phyloP scores from a whole-genome alignment of 2,113 vertebrate genomes.

The Donacobius atricapilla region DNA sequence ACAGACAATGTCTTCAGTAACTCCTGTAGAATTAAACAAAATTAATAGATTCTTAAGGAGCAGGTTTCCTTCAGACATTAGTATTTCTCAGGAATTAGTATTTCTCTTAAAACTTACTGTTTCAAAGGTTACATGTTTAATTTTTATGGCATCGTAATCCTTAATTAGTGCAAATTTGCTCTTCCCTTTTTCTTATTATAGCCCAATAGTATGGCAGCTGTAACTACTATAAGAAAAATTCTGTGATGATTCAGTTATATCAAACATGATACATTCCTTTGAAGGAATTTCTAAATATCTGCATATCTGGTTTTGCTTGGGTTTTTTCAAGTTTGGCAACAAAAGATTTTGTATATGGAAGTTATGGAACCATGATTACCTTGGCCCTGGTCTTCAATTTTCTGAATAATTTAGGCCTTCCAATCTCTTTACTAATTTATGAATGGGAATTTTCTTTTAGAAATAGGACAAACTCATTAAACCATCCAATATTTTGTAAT shows the following conservation, averaged over 20 bases:
- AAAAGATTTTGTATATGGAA: neutral
- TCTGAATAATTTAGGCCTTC: neutral
- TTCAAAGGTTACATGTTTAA: neutral
- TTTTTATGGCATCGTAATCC: neutral
- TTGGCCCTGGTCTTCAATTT: neutral
- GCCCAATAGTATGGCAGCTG: neutral
- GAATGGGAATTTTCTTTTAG: neutral
- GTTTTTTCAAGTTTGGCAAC: neutral
- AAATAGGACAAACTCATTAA: neutral
- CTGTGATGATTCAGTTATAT: neutral
- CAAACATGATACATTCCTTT: neutral
- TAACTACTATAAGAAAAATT: neutral
- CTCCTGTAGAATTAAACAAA: neutral
- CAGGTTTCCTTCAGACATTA: neutral
- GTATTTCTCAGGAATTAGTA: neutral
- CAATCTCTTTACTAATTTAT: neutral
- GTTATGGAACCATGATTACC: neutral
- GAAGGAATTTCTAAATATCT: neutral
- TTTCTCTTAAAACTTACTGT: neutral
- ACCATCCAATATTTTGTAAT: neutral
- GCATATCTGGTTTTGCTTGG: neutral
- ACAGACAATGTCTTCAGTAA: neutral
- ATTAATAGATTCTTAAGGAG: neutral
- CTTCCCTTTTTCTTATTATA: neutral
- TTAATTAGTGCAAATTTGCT: neutral